These are phyloP conservation scores for Corythoichthys haematopterus DNA, from an alignment of 2,113 vertebrate species.

Conservation along the genomic window DNA sequence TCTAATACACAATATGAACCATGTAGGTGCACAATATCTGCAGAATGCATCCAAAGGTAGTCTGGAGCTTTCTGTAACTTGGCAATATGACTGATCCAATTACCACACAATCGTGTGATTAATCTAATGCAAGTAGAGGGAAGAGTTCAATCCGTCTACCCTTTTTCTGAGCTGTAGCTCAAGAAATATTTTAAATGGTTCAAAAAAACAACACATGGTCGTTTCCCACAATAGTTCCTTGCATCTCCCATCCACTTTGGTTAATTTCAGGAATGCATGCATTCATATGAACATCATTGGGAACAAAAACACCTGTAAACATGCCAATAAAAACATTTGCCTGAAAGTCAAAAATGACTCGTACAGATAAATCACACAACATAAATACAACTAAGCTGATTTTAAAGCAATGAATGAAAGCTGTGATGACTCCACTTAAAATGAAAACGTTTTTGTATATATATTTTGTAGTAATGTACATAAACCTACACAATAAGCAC, in stretches of 20 bases:
- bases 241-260: constrained; percentile 56
- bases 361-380: constrained; percentile 55
- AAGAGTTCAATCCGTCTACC: constrained; percentile 3
- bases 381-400: constrained; percentile 59
- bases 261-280: constrained; percentile 66
- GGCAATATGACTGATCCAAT: neutral
- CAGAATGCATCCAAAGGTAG: neutral
- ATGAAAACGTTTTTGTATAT: constrained; percentile 37
- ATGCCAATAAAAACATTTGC: constrained; percentile 57
- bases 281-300: constrained; percentile 51
- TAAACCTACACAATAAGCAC: constrained; percentile 39
- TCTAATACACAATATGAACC: neutral
- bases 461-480: constrained; percentile 25
- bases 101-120: neutral
- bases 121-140: neutral
- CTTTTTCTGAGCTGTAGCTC: constrained; percentile 7
- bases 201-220: constrained; percentile 23
- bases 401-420: constrained; percentile 54
- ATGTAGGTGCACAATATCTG: neutral
- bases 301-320: constrained; percentile 40
- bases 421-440: constrained; percentile 45
- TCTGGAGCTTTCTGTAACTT: neutral
- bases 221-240: constrained; percentile 26
- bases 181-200: constrained; percentile 3
- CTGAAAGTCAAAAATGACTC: constrained; percentile 43